Evolutionary conservation across 2,888 invertebrate genomes (phyloP), one percentile per base, ranked within the genome.

Genomic region (Esperia sulphurella): DNA sequence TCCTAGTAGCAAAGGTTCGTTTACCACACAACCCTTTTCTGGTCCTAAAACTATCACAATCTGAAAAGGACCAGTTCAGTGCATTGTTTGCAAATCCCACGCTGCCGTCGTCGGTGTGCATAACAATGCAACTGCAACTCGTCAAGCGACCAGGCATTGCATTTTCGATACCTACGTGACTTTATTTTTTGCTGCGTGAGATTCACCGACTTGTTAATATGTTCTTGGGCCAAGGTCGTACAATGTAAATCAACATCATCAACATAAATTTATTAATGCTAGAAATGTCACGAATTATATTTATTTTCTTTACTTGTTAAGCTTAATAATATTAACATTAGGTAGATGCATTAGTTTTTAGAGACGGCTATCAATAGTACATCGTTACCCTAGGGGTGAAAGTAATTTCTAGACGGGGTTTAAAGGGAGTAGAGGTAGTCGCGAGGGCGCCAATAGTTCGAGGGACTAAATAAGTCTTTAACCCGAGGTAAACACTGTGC

Each of bases 1-100:
- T 68, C 83, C 83, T 85, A 68, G 81, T 85, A 66, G 45, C 58
- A 65, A 85, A 86, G 84, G 83, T 86, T 83, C 75, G 71, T 59
- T 70, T 65, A 67, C 68, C 64, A 71, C 65, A 75, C 78, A 86
- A 84, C 86, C 86, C 85, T 86, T 86, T 80, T 72, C 75, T 75
- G 70, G 80, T 77, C 76, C 81, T 83, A 78, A 75, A 76, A 67
- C 59, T 63, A 55, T 56, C 56, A 58, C 54, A 57, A 63, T 33
- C 33, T 67, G 62, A 71, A 71, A 79, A 73, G 75, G 70, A 74
- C 68, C 61, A 55, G 52, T 61, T 59, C 51, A 61, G 51, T 51
- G 57, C 59, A 65, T 75, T 74, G 67, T 72, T 71, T 71, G 64
- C 57, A 70, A 75, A 73, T 71, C 47, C 53, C 35, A 31, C 31